A percentile compares a stretch with the other conserved stretches of the same genome.
Conservation (phyloP, 2,113 vertebrate genomes). For the Microtus ochrogaster region DNA sequence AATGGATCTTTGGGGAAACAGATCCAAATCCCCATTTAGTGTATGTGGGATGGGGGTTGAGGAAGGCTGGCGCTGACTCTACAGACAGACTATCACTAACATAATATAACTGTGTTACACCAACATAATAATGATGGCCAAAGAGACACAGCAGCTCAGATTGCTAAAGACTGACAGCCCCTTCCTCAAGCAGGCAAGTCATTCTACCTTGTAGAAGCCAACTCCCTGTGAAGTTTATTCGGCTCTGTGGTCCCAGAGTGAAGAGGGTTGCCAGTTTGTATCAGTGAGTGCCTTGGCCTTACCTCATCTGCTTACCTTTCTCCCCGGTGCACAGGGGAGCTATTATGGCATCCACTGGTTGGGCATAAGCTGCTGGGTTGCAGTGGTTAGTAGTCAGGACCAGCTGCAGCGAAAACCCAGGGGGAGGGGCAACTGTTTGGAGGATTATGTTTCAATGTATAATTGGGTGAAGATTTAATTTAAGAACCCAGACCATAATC, state of each 20-base stretch:
- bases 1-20: slow-evolving; percentile 60
- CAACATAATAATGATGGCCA: neutral
- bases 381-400: neutral
- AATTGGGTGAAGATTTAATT: slow-evolving; percentile 51
- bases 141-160: slow-evolving; percentile 13
- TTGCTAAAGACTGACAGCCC: neutral
- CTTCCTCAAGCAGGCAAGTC: neutral
- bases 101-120: neutral
- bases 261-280: neutral
- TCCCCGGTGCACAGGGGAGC: neutral
- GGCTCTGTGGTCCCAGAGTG: neutral
- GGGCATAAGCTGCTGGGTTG: neutral
- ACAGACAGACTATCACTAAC: neutral
- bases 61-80: neutral
- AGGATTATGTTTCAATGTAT: slow-evolving; percentile 47
- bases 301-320: neutral
- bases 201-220: neutral
- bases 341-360: neutral
- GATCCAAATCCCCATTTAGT: slow-evolving; percentile 49
- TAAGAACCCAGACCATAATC: neutral
- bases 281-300: neutral
- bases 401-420: neutral
- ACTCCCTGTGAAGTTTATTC: neutral
- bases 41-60: neutral
- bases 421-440: slow-evolving; percentile 11